Conservation (phyloP, 2,888 invertebrate species). For the Acleris sparsana region DNA sequence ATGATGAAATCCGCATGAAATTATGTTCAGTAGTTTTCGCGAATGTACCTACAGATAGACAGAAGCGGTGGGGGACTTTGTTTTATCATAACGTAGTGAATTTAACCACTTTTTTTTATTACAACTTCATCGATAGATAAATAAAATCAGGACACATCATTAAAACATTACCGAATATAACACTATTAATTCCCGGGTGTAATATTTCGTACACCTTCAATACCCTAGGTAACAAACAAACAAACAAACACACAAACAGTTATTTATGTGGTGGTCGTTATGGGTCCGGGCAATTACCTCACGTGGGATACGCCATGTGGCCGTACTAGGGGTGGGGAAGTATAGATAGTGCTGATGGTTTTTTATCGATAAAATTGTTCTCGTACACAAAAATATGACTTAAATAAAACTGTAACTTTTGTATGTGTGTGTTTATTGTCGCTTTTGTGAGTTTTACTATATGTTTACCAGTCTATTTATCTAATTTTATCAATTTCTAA, state of each 20-base stretch:
- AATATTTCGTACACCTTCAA: slow-evolving; percentile 31
- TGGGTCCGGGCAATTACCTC: slow-evolving; percentile 36
- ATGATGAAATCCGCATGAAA: no score
- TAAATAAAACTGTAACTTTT: background rate
- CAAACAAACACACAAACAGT: slow-evolving; percentile 37
- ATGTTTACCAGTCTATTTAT: no score
- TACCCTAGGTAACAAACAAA: slow-evolving; percentile 26
- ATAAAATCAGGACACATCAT: no score
- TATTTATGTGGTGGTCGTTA: slow-evolving; percentile 37
- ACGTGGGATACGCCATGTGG: slow-evolving; percentile 38
- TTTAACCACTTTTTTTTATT: no score
- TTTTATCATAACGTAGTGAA: no score
- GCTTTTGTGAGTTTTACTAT: no score
- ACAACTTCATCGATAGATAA: no score
- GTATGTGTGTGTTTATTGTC: no score
- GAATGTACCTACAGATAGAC: no score
- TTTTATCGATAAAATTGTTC: slow-evolving; percentile 12
- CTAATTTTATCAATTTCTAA: no score
- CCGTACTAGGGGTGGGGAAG: slow-evolving; percentile 24
- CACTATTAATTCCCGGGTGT: slow-evolving; percentile 15
- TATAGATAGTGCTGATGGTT: slow-evolving; percentile 4
- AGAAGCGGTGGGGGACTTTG: no score
- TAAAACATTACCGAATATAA: background rate
- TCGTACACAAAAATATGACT: background rate
- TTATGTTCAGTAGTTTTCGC: no score